Evolutionary conservation across 2,113 vertebrate species (phyloP), one percentile per base, ranked within the genome.

Genomic region (Percina caprodes): DNA sequence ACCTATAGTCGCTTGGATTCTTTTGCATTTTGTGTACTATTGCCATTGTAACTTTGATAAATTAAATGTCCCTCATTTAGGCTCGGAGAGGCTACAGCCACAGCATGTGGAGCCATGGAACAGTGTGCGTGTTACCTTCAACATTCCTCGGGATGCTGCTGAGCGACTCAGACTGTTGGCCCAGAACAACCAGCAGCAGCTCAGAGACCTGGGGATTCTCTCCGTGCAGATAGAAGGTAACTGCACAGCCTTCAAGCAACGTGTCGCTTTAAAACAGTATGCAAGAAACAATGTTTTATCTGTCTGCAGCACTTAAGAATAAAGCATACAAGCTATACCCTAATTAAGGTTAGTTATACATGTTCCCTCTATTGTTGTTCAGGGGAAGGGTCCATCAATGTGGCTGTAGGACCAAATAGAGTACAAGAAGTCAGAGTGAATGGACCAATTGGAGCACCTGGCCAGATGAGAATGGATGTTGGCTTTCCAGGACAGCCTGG

Each of bases 221-320:
- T 99, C 98, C 0, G 96, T 99, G 84, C 98, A 99, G 79, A 99
- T 99, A 58, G 98, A 99, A 97, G 98, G 98, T 98, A 94, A 74
- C 2, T 76, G 13, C 10, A 39, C 5, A 49, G 10, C 26, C 21
- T n/a, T 77, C 16, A 49, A 19, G 14, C 3, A 51, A 6, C 2
- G 5, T 42, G 14, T 79, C 16, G 18, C 59, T 54, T 30, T 1
- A 51, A 48, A 71, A 62, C 12, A 48, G 16, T 0, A 49, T n/a
- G 2, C 16, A 71, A 18, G 10, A 73, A 2, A 15, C 8, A 6
- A 4, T 54, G 3, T 62, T 62, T 51, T 26, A 60, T 78, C 6
- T 3, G 2, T 70, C 11, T 19, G 8, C 66, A n/a, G 16, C 14
- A 24, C 19, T 48, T 35, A 1, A 69, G 21, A 62, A 42, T 35